Conservation (phyloP, 2,113 vertebrate genomes). For the Noctilio leporinus region DNA sequence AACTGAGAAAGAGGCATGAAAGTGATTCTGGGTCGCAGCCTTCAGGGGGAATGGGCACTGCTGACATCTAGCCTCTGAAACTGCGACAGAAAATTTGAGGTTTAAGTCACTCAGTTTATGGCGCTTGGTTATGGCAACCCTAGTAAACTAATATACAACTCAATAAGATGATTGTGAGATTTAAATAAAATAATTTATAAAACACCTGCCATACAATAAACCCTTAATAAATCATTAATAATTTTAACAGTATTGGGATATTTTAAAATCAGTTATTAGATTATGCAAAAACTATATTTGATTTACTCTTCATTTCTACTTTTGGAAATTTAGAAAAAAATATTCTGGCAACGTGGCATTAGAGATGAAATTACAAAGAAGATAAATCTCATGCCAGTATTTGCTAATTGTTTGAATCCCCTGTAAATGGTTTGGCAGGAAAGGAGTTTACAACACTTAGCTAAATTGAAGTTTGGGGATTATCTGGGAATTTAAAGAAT, state of each 20-base stretch:
- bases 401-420: conserved; percentile 49
- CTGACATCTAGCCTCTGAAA: not conserved
- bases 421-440: conserved; percentile 48
- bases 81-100: not conserved
- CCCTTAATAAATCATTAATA: not conserved
- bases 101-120: not conserved
- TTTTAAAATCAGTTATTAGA: not conserved
- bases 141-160: not conserved
- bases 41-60: rapidly evolving
- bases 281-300: not conserved
- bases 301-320: conserved; percentile 3
- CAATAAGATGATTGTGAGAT: not conserved
- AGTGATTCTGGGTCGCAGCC: not conserved
- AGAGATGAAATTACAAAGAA: not conserved
- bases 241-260: not conserved
- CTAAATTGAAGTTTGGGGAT: conserved; percentile 69
- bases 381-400: conserved; percentile 27
- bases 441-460: conserved; percentile 57
- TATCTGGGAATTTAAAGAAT: conserved; percentile 68
- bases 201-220: not conserved
- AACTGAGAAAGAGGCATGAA: not conserved
- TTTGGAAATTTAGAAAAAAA: not conserved
- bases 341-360: not conserved
- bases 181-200: not conserved
- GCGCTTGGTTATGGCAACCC: not conserved